These are phyloP conservation scores for Calycopis cecrops DNA, from an alignment of 1,140 invertebrate species.

Conservation along the genomic window DNA sequence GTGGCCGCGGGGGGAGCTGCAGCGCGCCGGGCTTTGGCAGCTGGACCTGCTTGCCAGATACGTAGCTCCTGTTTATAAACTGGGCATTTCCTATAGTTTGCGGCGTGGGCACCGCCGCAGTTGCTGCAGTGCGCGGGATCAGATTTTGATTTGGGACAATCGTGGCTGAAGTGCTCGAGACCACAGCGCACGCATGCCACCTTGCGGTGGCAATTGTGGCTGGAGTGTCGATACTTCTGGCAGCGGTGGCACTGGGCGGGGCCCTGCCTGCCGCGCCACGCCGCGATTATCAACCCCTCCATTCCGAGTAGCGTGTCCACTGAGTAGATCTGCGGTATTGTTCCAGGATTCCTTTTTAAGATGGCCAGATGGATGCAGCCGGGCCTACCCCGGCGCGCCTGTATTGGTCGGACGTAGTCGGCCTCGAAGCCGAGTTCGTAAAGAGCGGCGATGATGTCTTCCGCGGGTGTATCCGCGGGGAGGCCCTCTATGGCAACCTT, in stretches of 20 bases:
- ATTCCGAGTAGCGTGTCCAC: background rate
- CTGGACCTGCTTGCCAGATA: too few relatives aligned
- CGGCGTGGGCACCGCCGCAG: too few relatives aligned
- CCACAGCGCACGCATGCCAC: conserved; percentile 4
- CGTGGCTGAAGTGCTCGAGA: background rate
- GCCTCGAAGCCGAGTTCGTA: background rate
- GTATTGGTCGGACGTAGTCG: background rate
- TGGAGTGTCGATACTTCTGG: too few relatives aligned
- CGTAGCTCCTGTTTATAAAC: too few relatives aligned
- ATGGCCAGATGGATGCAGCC: background rate
- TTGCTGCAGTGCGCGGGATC: conserved; percentile 12
- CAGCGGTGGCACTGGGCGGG: too few relatives aligned
- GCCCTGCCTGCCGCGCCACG: background rate
- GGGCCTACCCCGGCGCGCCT: too few relatives aligned
- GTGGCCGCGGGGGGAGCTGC: background rate
- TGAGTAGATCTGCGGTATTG: background rate
- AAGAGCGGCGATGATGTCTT: background rate
- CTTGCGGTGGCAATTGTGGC: too few relatives aligned
- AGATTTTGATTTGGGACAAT: conserved; percentile 1
- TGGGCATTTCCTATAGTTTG: too few relatives aligned
- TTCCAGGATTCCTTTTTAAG: background rate
- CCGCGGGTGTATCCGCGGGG: background rate
- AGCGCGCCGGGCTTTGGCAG: background rate
- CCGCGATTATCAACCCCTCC: background rate
- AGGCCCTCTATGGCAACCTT: background rate